phyloP scores from a whole-genome alignment of 2,797 vertebrate genomes.

The Loris lydekkerianus region DNA sequence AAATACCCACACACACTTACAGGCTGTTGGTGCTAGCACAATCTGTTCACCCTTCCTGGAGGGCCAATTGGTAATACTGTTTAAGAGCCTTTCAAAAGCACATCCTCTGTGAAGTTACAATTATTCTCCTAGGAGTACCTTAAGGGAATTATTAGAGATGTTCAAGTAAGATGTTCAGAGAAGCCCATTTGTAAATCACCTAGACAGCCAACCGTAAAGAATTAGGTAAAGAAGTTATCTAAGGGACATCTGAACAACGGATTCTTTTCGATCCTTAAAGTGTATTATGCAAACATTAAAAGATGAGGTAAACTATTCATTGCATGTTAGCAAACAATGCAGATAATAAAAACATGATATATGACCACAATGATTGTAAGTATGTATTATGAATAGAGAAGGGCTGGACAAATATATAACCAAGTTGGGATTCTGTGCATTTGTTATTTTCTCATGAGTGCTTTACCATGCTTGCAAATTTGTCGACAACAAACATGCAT shows the following conservation, averaged over 20 bases:
- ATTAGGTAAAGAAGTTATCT: background rate
- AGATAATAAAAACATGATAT: background rate
- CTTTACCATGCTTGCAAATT: conserved; percentile 6
- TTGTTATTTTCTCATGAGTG: background rate
- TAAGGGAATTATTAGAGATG: background rate
- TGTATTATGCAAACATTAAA: background rate
- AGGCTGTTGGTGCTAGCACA: background rate
- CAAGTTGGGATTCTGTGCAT: background rate
- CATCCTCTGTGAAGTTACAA: background rate
- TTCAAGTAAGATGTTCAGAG: background rate
- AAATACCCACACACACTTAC: background rate
- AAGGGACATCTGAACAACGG: background rate
- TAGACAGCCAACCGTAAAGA: background rate
- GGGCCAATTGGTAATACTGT: background rate
- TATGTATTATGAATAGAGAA: background rate
- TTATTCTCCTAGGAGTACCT: background rate
- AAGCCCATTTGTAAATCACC: background rate
- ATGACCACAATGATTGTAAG: background rate
- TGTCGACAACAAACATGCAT: background rate
- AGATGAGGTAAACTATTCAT: background rate
- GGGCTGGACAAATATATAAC: background rate
- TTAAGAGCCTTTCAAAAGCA: background rate
- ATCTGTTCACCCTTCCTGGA: background rate
- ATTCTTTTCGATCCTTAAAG: background rate
- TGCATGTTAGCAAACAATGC: background rate